phyloP scores from a whole-genome alignment of 2,888 invertebrate genomes.

The Conistra vaccinii region DNA sequence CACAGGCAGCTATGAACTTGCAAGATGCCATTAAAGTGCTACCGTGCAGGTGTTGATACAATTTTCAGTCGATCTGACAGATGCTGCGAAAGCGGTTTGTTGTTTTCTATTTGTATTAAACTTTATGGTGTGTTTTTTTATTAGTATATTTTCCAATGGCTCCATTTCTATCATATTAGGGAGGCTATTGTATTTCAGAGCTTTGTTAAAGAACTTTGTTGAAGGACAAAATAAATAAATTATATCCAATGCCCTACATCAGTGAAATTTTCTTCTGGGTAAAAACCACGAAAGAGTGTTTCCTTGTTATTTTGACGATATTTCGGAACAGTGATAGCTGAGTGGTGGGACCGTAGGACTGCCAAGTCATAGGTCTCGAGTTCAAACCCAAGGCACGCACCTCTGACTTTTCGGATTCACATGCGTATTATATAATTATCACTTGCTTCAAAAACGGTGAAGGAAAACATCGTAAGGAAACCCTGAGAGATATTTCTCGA shows the following conservation, averaged over 20 bases:
- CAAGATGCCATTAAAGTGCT: slow-evolving; percentile 24
- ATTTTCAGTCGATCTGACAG: slow-evolving; percentile 8
- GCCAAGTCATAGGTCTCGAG: too few relatives aligned
- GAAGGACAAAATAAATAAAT: too few relatives aligned
- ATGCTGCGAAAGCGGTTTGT: slow-evolving; percentile 8
- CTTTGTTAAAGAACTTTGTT: too few relatives aligned
- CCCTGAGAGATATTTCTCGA: too few relatives aligned
- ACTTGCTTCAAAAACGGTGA: too few relatives aligned
- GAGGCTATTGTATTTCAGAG: neutral
- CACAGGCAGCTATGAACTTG: slow-evolving; percentile 13
- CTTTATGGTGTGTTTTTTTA: neutral
- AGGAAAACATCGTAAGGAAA: too few relatives aligned
- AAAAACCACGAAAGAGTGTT: neutral
- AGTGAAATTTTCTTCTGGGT: neutral
- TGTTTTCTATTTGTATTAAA: neutral
- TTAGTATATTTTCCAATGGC: neutral
- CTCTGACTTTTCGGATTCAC: too few relatives aligned
- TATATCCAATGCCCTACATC: neutral
- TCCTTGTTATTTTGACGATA: neutral
- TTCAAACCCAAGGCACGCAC: too few relatives aligned
- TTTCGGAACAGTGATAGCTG: too few relatives aligned
- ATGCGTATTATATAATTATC: too few relatives aligned
- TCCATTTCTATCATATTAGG: neutral
- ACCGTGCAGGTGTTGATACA: slow-evolving; percentile 38
- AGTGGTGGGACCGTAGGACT: too few relatives aligned